Evolutionary conservation across 2,797 vertebrate genomes (phyloP), one percentile per base, ranked within the genome.

Genomic region (Aulostomus chinensis): DNA sequence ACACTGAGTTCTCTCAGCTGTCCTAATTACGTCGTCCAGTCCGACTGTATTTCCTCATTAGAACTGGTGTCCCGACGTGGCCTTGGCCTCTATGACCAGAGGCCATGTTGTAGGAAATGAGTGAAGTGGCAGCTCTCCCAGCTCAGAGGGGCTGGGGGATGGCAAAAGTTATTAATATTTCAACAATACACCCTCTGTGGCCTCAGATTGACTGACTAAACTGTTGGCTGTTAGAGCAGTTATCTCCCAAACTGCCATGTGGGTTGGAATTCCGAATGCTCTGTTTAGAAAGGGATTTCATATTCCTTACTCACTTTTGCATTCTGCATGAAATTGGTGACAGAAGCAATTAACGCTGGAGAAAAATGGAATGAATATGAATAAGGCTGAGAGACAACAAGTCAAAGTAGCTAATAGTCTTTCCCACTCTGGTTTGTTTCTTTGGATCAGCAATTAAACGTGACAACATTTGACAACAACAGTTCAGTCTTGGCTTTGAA

Each of bases 131-230:
- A 83, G 57, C 51, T 58, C 58, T 84, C 80, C 71, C 73, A 62
- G 70, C 66, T 68, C 51, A 20, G 43, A 74, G 56, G 31, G 67
- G 66, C 62, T 25, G 40, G 59, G 58, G 41, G 59, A 65, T 66
- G 65, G 68, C 74, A 69, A 64, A 72, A 48, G 37, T 67, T 29
- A 84, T 87, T 80, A 85, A 84, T 83, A 86, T 81, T 86, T 83
- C 54, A 85, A 85, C 72, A 78, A 85, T 71, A 46, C 61, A 74
- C 70, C 42, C 53, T 70, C 63, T 59, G 65, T 68, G 77, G 49
- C 66, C 61, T 34, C 55, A 57, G 74, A 82, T 62, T 79, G 78
- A 78, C 68, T 84, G 66, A 62, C 63, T 78, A 66, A 72, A 81
- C 77, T 68, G 58, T 17, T 65, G 54, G 45, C 64, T 70, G 63